Evolutionary conservation across 2,113 vertebrate species (phyloP), one percentile per base, ranked within the genome.

Genomic region (Glareola pratincola): DNA sequence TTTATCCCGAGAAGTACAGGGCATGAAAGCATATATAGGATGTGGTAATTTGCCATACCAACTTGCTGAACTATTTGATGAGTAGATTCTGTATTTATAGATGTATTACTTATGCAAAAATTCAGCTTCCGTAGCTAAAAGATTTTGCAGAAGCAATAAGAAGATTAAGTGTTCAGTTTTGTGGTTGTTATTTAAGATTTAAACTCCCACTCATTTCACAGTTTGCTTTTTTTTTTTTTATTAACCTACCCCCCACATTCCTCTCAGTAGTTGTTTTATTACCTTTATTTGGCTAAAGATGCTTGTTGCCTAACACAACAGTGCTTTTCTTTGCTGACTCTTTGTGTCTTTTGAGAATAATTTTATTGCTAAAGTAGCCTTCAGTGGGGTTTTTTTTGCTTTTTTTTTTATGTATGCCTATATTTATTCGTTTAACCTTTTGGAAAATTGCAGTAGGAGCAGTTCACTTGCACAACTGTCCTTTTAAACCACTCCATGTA

Each of bases 241-340:
- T 87, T 90, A 62, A 37, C n/a, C 6, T 48, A 60, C 84, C 51
- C 37, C 76, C 84, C 48, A 48, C 19, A 0, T 67, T 91, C 50
- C 20, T n/a, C 41, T 72, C 50, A 56, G 39, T 50, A 37, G 39
- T n/a, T 85, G 75, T 93, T 95, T 92, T 95, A 85, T 96, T 94
- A 32, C 36, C 37, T 92, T 79, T 56, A 39, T 81, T 92, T 94
- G 68, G 84, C 79, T 75, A n/a, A 79, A 76, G 62, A 64, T 72
- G 17, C 24, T 78, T 72, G n/a, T 88, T 90, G 74, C 20, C 29
- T 63, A 51, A 60, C 30, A 88, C 22, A 57, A 37, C 64, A 76
- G 29, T 62, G n/a, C 37, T 85, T 91, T 91, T 67, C 34, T 76
- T 95, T 69, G 36, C 53, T 48, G 48, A 37, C 24, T 57, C 34